Evolutionary conservation across 2,797 vertebrate genomes (phyloP).

Genomic region (Pipistrellus nathusii): DNA sequence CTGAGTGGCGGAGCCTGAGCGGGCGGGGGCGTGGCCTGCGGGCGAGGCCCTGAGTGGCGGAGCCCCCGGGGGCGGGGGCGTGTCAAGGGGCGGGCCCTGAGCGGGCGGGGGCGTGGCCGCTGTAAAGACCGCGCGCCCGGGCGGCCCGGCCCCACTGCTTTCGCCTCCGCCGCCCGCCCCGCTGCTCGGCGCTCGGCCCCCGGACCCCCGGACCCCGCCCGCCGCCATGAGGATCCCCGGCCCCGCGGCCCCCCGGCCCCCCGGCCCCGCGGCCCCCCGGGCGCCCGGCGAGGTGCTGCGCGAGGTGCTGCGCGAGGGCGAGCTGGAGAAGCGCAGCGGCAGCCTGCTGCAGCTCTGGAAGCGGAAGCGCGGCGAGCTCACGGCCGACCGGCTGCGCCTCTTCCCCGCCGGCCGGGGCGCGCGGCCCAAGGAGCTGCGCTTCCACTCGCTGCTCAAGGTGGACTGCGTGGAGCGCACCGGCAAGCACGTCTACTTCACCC

Average conservation of each 20-base stretch:
- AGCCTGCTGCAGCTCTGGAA: slow-evolving; percentile 98
- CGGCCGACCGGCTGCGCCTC: slow-evolving; percentile 94
- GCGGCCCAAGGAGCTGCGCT: slow-evolving; percentile 94
- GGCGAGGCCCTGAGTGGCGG: not conserved
- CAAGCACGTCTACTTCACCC: slow-evolving; percentile 98
- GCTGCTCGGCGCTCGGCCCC: too few relatives aligned
- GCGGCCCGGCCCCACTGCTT: accelerated
- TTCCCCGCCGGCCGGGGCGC: slow-evolving; percentile 92
- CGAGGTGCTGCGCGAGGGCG: slow-evolving; percentile 95
- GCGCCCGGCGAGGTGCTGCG: slow-evolving; percentile 93
- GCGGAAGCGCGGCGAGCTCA: slow-evolving; percentile 96
- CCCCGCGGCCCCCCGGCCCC: too few relatives aligned
- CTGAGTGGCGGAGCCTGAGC: not conserved
- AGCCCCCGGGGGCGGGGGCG: not conserved
- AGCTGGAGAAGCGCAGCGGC: slow-evolving; percentile 98
- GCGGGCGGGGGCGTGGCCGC: not conserved
- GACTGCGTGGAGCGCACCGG: slow-evolving; percentile 98
- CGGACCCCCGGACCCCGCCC: accelerated
- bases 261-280: slow-evolving; percentile 82
- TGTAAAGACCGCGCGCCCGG: not conserved
- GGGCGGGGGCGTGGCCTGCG: not conserved
- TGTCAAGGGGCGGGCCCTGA: not conserved
- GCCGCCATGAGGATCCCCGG: too few relatives aligned
- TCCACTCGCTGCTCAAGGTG: slow-evolving; percentile 96
- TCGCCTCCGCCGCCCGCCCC: accelerated